Evolutionary conservation across 1,140 invertebrate species (phyloP).

Genomic region (Archivesica marissinica): DNA sequence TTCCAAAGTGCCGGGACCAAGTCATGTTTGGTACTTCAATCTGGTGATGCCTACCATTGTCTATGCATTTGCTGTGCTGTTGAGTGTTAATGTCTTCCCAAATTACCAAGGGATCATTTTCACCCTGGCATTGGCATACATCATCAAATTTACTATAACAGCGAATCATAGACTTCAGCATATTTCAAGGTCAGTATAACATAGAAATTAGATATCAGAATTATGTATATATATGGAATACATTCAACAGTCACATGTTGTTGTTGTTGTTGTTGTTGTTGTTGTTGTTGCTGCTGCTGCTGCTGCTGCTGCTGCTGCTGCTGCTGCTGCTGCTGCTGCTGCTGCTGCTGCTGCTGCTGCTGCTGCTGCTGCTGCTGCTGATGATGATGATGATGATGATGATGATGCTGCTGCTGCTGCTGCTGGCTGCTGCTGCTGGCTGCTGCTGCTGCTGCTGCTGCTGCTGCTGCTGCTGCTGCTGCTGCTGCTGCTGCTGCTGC

Average conservation of each 20-base stretch:
- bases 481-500: too few relatives aligned
- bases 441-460: too few relatives aligned
- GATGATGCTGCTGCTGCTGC: too few relatives aligned
- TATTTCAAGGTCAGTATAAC: conserved; percentile 71
- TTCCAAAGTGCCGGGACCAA: conserved; percentile 56
- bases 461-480: too few relatives aligned
- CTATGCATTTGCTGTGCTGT: conserved; percentile 58
- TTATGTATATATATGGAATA: background rate
- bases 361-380: too few relatives aligned
- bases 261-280: background rate
- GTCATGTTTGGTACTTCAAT: conserved; percentile 71
- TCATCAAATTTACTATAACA: conserved; percentile 50
- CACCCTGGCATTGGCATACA: conserved; percentile 48
- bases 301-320: too few relatives aligned
- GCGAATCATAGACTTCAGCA: conserved; percentile 74
- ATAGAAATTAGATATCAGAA: background rate
- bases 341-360: too few relatives aligned
- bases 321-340: too few relatives aligned
- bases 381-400: too few relatives aligned
- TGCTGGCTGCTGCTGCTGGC: too few relatives aligned
- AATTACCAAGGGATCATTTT: conserved; percentile 69
- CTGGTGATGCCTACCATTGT: conserved; percentile 69
- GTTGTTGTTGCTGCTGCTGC: background rate
- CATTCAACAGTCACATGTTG: background rate
- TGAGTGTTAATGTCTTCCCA: conserved; percentile 40